These are phyloP conservation scores for Periophthalmodon schlosseri DNA, from an alignment of 2,113 vertebrate genomes.

Conservation along the genomic window DNA sequence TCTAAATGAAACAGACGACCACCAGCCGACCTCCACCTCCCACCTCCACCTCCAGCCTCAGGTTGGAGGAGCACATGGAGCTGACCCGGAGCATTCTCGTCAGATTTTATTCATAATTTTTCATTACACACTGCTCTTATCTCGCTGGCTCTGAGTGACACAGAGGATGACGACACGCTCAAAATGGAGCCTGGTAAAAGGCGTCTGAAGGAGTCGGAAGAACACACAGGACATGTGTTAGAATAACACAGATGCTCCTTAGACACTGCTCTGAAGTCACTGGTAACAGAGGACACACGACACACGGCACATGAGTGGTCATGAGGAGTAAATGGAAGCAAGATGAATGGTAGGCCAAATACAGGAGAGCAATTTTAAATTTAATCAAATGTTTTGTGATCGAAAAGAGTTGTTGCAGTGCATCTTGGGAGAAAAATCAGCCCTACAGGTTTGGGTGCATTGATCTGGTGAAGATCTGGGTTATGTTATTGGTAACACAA, in stretches of 20 bases:
- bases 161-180: background rate
- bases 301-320: too few relatives aligned
- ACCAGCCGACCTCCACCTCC: background rate
- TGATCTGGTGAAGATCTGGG: too few relatives aligned
- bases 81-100: slow-evolving; percentile 3
- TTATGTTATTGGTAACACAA: too few relatives aligned
- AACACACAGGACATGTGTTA: background rate
- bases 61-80: slow-evolving; percentile 2
- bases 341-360: slow-evolving; percentile 10
- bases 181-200: slow-evolving; percentile 12
- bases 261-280: background rate
- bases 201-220: slow-evolving; percentile 12
- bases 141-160: slow-evolving; percentile 23
- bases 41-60: too few relatives aligned
- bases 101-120: slow-evolving; percentile 37
- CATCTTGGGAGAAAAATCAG: too few relatives aligned
- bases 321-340: background rate
- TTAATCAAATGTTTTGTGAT: too few relatives aligned
- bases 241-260: background rate
- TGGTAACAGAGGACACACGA: background rate
- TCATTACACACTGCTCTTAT: slow-evolving; percentile 39
- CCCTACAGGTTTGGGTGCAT: too few relatives aligned
- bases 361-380: background rate
- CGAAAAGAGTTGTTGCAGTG: too few relatives aligned
- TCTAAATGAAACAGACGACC: background rate